Evolutionary conservation across 2,113 vertebrate genomes (phyloP).

Genomic region (Trichomycterus rosablanca): DNA sequence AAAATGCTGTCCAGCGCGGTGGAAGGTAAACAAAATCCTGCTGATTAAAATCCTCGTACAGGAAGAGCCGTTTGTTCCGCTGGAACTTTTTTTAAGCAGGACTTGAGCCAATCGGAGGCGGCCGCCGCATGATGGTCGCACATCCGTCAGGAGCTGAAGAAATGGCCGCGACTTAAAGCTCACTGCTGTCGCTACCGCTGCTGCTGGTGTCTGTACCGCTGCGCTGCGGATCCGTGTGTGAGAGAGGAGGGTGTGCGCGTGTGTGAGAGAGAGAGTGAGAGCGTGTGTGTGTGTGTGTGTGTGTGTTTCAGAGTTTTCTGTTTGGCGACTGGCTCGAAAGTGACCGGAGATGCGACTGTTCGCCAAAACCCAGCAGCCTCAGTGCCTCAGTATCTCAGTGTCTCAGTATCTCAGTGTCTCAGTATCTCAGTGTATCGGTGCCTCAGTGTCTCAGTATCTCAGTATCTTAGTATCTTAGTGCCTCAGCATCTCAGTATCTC

Average conservation of each 20-base stretch:
- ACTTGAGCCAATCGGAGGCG: background rate
- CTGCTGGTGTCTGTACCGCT: background rate
- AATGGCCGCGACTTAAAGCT: background rate
- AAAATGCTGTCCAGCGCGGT: background rate
- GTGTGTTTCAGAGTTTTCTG: background rate
- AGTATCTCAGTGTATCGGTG: slow-evolving; percentile 46
- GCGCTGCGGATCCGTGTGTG: background rate
- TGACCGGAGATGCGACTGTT: background rate
- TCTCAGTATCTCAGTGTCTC: slow-evolving; percentile 51
- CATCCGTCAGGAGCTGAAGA: background rate
- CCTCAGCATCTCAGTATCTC: slow-evolving; percentile 48
- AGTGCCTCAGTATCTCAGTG: slow-evolving; percentile 6
- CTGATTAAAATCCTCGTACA: background rate
- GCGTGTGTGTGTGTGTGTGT: background rate
- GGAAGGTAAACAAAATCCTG: background rate
- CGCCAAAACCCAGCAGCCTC: slow-evolving; percentile 32
- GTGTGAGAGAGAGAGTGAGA: background rate
- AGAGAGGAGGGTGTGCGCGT: background rate
- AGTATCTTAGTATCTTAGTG: slow-evolving; percentile 42
- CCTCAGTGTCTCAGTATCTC: slow-evolving; percentile 39
- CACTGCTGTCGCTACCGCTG: background rate
- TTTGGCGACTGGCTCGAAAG: background rate
- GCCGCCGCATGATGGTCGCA: background rate
- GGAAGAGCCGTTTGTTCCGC: background rate
- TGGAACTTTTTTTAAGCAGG: background rate